phyloP scores from a whole-genome alignment of 2,888 invertebrate species.

The Cryptops parisi region DNA sequence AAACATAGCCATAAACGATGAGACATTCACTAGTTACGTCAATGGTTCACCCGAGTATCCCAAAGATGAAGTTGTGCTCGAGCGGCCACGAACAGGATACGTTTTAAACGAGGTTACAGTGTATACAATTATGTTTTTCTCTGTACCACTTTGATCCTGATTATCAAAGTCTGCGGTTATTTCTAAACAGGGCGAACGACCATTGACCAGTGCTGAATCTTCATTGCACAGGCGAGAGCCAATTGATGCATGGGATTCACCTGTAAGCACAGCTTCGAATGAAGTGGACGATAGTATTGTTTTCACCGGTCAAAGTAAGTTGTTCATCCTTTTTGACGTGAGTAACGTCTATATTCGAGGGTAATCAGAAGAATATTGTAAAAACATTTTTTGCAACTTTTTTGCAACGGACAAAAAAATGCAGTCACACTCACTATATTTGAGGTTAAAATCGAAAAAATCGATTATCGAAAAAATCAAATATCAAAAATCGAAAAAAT shows the following conservation, averaged over 20 bases:
- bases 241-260: neutral
- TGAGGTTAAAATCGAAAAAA: no score
- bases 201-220: conserved; percentile 4
- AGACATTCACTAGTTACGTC: conserved; percentile 23
- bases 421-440: no score
- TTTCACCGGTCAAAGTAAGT: neutral
- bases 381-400: no score
- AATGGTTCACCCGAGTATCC: neutral
- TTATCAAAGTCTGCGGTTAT: no score
- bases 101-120: neutral
- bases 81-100: conserved; percentile 7
- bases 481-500: no score
- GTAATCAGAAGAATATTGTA: no score
- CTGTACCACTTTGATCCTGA: no score
- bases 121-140: neutral
- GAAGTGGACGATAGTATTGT: neutral
- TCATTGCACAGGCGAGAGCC: neutral
- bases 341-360: no score
- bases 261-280: neutral
- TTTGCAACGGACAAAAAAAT: no score
- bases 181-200: conserved; percentile 5
- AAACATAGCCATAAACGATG: conserved; percentile 37
- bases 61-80: conserved; percentile 9
- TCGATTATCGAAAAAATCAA: no score
- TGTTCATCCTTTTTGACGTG: neutral